Evolutionary conservation across 37 sponge, comb jelly and placozoan genomes (phyloP).

Genomic region (Petrosia ficiformis): DNA sequence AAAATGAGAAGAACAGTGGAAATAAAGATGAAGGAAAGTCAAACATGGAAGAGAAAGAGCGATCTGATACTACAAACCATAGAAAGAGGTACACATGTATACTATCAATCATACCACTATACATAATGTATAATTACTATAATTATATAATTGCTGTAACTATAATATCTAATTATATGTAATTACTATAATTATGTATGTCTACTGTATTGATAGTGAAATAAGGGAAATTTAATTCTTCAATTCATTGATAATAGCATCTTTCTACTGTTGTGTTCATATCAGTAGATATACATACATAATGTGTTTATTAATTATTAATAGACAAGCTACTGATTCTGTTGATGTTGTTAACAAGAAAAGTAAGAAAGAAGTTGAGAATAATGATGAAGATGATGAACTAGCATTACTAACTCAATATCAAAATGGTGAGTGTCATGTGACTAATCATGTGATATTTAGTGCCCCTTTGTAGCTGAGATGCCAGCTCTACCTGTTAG

Average conservation of each 20-base stretch:
- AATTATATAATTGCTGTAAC: too few relatives aligned
- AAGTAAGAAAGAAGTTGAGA: not conserved
- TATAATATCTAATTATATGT: not conserved
- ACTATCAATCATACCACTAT: too few relatives aligned
- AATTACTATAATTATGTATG: not conserved
- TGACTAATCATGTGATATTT: too few relatives aligned
- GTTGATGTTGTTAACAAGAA: not conserved
- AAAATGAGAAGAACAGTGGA: not conserved
- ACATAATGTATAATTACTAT: too few relatives aligned
- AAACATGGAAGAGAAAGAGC: too few relatives aligned
- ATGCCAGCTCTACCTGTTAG: conserved; percentile 12
- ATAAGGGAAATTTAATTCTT: not conserved
- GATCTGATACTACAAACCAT: too few relatives aligned
- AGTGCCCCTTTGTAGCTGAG: conserved; percentile 6
- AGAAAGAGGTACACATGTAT: too few relatives aligned
- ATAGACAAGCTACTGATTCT: not conserved
- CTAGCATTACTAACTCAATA: not conserved
- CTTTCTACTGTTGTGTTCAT: too few relatives aligned
- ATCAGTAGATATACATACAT: not conserved
- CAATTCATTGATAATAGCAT: too few relatives aligned
- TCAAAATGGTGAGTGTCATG: not conserved
- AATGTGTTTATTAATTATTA: not conserved
- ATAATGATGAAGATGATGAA: not conserved
- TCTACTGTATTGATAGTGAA: not conserved
- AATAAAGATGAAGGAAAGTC: too few relatives aligned